Conservation (phyloP, 2,797 vertebrate genomes). For the Ispidina picta region DNA sequence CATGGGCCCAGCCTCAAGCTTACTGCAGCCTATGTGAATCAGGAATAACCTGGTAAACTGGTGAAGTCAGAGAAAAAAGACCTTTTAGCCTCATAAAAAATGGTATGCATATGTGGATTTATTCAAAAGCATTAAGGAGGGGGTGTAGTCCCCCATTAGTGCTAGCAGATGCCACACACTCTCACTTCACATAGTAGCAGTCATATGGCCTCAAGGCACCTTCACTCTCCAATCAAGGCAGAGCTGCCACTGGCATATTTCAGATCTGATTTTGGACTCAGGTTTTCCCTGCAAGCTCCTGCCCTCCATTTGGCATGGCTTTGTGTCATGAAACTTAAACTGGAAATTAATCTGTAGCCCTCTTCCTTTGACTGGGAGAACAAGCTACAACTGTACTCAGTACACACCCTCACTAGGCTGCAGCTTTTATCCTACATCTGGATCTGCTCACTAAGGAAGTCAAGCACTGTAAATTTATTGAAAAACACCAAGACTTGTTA, state of each 20-base stretch:
- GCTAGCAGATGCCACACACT: background rate
- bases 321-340: background rate
- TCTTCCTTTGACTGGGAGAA: background rate
- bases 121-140: background rate
- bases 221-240: background rate
- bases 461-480: background rate
- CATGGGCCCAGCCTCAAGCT: background rate
- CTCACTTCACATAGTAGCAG: background rate
- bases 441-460: background rate
- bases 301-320: background rate
- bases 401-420: background rate
- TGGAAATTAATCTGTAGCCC: background rate
- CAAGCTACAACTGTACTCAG: background rate
- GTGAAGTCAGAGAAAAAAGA: background rate
- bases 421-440: slow-evolving; percentile 1
- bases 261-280: background rate
- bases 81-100: background rate
- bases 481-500: slow-evolving; percentile 19
- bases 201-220: background rate
- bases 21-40: background rate
- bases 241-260: background rate
- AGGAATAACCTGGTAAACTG: background rate
- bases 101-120: background rate
- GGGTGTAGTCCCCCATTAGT: background rate
- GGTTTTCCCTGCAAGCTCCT: background rate